phyloP scores from a whole-genome alignment of 1,140 invertebrate genomes.

The Polypedilum pembai region DNA sequence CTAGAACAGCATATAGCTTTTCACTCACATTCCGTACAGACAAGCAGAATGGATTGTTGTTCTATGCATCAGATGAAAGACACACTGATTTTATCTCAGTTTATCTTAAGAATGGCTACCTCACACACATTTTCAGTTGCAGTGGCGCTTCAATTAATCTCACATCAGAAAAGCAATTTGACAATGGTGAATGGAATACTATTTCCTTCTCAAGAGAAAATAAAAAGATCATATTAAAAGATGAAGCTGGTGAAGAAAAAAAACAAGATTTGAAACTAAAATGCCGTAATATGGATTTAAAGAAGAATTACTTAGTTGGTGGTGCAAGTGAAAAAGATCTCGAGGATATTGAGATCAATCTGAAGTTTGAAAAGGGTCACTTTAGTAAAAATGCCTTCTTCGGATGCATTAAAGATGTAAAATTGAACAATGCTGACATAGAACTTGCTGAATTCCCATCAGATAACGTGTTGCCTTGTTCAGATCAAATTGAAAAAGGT shows the following conservation, averaged over 20 bases:
- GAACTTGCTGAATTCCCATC: constrained; percentile 48
- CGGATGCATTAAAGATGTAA: constrained; percentile 80
- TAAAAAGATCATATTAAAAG: constrained; percentile 54
- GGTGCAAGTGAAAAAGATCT: constrained; percentile 47
- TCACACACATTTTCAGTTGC: constrained; percentile 65
- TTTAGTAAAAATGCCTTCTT: constrained; percentile 49
- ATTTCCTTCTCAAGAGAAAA: constrained; percentile 53
- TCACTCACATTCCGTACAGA: constrained; percentile 75
- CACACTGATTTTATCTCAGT: constrained; percentile 73
- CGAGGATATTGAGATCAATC: constrained; percentile 35
- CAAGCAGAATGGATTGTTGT: constrained; percentile 66
- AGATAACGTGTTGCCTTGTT: constrained; percentile 67
- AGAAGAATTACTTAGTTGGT: constrained; percentile 36
- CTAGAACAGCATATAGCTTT: constrained; percentile 63
- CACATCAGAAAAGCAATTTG: constrained; percentile 51
- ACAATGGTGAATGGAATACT: constrained; percentile 84
- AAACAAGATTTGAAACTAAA: constrained; percentile 37
- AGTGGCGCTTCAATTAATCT: constrained; percentile 60
- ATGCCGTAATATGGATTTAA: neutral
- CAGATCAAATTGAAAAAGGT: constrained; percentile 74
- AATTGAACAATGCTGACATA: constrained; percentile 58
- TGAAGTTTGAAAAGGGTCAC: neutral
- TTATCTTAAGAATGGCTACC: constrained; percentile 67
- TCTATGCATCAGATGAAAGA: constrained; percentile 65
- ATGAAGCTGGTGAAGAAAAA: constrained; percentile 46